phyloP scores from a whole-genome alignment of 2,888 invertebrate species.

The Thumatha senex region DNA sequence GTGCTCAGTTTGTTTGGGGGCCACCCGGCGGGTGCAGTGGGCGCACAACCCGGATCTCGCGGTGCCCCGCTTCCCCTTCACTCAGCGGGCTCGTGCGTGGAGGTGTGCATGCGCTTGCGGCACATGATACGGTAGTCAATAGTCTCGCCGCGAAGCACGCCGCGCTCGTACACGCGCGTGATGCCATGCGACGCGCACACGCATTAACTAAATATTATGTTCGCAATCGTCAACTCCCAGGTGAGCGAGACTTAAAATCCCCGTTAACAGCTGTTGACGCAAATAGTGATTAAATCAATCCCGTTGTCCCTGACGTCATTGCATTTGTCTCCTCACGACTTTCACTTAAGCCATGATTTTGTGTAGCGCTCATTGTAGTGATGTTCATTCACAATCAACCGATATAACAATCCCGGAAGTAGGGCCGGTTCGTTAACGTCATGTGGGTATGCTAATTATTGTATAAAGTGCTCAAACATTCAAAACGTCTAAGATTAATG shows the following conservation, averaged over 20 bases:
- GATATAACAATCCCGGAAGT: constrained; percentile 80
- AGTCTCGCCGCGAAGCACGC: constrained; percentile 73
- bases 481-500: constrained; percentile 37
- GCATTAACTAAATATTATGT: constrained; percentile 73
- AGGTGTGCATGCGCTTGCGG: constrained; percentile 60
- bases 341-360: constrained; percentile 49
- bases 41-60: constrained; percentile 81
- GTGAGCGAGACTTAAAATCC: constrained; percentile 67
- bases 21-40: constrained; percentile 72
- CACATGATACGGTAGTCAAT: constrained; percentile 46
- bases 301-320: constrained; percentile 38
- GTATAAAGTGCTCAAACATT: constrained; percentile 63
- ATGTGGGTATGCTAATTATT: constrained; percentile 74
- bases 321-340: constrained; percentile 44
- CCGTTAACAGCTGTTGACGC: constrained; percentile 40
- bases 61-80: constrained; percentile 81
- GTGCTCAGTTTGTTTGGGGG: constrained; percentile 66
- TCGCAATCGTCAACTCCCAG: constrained; percentile 78
- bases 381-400: constrained; percentile 71
- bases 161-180: constrained; percentile 60
- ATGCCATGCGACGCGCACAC: constrained; percentile 65
- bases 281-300: constrained; percentile 5
- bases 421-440: constrained; percentile 77
- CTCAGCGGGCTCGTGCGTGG: constrained; percentile 69
- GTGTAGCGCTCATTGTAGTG: constrained; percentile 61